Percentiles rank a stretch among this genome's conserved stretches.
Conservation (phyloP, 2,113 vertebrate species). For the Chloropsis cyanopogon region DNA sequence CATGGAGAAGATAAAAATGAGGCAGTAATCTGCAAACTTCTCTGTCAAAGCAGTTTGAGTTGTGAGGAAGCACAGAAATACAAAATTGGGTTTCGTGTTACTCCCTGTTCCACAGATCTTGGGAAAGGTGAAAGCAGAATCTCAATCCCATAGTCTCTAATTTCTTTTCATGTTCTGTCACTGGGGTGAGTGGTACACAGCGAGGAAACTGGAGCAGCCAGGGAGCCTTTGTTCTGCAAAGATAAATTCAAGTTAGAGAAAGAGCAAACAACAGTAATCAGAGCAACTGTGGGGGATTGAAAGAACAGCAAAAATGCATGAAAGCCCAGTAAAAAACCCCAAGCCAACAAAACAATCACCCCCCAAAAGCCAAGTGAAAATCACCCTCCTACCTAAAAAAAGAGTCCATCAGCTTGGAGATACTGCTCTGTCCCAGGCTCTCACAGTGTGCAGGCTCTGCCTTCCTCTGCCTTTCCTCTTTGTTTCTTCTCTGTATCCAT, state of each 20-base stretch:
- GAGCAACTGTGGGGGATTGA: not conserved
- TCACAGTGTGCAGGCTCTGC: not conserved
- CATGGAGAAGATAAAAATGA: not conserved
- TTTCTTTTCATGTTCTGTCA: not conserved
- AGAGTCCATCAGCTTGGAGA: not conserved
- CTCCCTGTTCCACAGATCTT: not conserved
- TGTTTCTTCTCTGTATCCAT: not conserved
- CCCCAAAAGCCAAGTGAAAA: not conserved
- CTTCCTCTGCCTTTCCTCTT: not conserved
- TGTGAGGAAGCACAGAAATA: not conserved
- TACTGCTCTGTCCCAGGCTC: not conserved
- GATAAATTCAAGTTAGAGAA: not conserved
- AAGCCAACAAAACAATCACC: not conserved
- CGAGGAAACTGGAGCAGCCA: not conserved
- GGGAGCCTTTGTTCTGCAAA: not conserved
- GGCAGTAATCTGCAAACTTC: not conserved
- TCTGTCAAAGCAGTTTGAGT: not conserved
- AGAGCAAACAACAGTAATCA: not conserved
- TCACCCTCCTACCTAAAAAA: not conserved
- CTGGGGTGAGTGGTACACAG: not conserved
- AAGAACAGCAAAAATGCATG: not conserved
- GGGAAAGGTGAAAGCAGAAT: not conserved
- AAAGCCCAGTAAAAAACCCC: not conserved
- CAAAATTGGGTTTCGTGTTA: not conserved
- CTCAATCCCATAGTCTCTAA: not conserved